phyloP scores from a whole-genome alignment of 1,140 invertebrate species.

The Orius insidiosus region DNA sequence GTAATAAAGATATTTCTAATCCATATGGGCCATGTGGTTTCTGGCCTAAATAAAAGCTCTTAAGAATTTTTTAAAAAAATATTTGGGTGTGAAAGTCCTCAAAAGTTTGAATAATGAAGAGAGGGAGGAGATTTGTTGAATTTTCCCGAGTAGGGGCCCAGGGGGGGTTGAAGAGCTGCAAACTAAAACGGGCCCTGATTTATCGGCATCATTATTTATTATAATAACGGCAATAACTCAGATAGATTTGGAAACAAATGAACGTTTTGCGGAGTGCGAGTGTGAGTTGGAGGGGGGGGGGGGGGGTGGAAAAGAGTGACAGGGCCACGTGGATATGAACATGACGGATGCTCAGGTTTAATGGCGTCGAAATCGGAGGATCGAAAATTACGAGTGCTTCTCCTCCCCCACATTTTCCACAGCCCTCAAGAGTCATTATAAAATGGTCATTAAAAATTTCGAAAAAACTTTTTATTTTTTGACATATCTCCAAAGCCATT shows the following conservation, averaged over 20 bases:
- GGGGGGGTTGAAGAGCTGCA: background rate
- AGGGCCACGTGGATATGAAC: slow-evolving; percentile 10
- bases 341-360: slow-evolving; percentile 7
- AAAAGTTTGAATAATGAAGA: no score
- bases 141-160: no score
- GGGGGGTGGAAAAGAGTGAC: slow-evolving; percentile 4
- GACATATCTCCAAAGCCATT: no score
- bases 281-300: background rate
- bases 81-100: no score
- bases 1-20: no score
- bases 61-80: no score
- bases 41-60: no score
- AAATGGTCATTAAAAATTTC: no score
- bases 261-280: background rate
- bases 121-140: background rate
- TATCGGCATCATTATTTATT: slow-evolving; percentile 11
- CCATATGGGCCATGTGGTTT: no score
- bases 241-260: slow-evolving; percentile 10
- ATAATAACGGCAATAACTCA: slow-evolving; percentile 12
- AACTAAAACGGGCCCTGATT: slow-evolving; percentile 1
- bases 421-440: no score
- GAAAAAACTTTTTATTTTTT: slow-evolving; percentile 1
- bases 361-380: slow-evolving; percentile 5
- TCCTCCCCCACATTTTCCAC: no score
- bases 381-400: slow-evolving; percentile 2